These are phyloP conservation scores for Anhinga anhinga DNA, from an alignment of 2,113 vertebrate species.

Conservation along the genomic window DNA sequence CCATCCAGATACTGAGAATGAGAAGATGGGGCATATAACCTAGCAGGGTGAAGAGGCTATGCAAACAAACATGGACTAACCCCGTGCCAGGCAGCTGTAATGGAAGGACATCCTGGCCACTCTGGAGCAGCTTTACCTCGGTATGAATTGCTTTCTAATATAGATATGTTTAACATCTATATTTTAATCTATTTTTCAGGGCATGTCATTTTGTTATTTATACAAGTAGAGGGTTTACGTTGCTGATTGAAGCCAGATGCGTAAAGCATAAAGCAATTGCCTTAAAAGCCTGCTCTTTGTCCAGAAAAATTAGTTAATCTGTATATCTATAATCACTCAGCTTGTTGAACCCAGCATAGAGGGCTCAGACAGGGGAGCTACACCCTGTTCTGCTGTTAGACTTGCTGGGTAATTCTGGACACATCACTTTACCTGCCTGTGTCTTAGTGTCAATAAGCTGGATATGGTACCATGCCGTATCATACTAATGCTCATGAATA, in stretches of 20 bases:
- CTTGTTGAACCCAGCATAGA: neutral
- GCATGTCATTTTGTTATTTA: neutral
- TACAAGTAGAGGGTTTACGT: neutral
- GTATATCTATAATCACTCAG: neutral
- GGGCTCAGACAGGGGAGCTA: neutral
- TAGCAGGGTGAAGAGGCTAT: slow-evolving; percentile 14
- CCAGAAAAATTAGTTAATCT: neutral
- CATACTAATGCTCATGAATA: neutral
- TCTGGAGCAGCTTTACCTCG: slow-evolving; percentile 54
- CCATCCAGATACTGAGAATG: slow-evolving; percentile 25
- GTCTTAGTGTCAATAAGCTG: neutral
- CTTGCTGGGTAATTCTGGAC: neutral
- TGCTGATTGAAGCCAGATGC: neutral
- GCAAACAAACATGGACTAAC: slow-evolving; percentile 27
- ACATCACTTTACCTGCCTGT: neutral
- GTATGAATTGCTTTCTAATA: neutral
- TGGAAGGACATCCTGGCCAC: slow-evolving; percentile 19
- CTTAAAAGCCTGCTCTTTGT: neutral
- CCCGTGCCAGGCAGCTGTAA: slow-evolving; percentile 36
- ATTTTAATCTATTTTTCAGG: neutral
- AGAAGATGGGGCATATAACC: neutral
- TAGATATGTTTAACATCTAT: neutral
- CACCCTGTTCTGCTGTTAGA: neutral
- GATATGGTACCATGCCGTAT: neutral
- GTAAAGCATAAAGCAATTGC: neutral